Percentiles rank a stretch among this genome's conserved stretches.
Evolutionary conservation across 2,888 invertebrate species (phyloP).

Genomic region (Heliconius sara): DNA sequence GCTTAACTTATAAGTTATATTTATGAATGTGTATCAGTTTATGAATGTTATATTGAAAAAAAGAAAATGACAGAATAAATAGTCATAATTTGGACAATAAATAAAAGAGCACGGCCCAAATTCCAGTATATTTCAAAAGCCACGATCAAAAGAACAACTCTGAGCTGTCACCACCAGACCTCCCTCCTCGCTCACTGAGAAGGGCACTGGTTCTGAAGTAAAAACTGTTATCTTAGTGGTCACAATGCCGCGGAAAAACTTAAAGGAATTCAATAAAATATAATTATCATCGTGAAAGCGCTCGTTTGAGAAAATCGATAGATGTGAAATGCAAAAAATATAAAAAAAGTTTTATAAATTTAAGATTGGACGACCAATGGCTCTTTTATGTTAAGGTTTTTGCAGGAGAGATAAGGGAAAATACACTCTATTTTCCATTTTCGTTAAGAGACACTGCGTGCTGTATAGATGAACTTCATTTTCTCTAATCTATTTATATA

Average conservation of each 20-base stretch:
- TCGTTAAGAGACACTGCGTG: too few relatives aligned
- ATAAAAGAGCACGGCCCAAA: neutral
- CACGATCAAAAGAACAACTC: constrained; percentile 1
- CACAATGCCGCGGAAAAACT: neutral
- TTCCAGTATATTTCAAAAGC: neutral
- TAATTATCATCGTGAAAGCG: neutral
- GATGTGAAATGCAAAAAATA: neutral
- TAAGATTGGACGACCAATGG: neutral
- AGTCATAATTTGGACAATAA: neutral
- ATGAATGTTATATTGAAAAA: too few relatives aligned
- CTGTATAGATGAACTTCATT: too few relatives aligned
- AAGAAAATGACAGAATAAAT: too few relatives aligned
- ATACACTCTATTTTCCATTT: too few relatives aligned
- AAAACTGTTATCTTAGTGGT: neutral
- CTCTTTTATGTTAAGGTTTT: too few relatives aligned
- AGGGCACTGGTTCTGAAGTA: neutral
- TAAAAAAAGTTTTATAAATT: neutral
- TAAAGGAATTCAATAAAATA: neutral
- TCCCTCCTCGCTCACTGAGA: too few relatives aligned
- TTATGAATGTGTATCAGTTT: too few relatives aligned
- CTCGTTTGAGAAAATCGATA: neutral
- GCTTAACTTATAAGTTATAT: too few relatives aligned
- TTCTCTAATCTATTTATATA: too few relatives aligned
- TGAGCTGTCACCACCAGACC: neutral
- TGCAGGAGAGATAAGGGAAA: too few relatives aligned